Base-by-base conservation (phyloP, 2,888 invertebrate species). In the Archips xylosteana region DNA sequence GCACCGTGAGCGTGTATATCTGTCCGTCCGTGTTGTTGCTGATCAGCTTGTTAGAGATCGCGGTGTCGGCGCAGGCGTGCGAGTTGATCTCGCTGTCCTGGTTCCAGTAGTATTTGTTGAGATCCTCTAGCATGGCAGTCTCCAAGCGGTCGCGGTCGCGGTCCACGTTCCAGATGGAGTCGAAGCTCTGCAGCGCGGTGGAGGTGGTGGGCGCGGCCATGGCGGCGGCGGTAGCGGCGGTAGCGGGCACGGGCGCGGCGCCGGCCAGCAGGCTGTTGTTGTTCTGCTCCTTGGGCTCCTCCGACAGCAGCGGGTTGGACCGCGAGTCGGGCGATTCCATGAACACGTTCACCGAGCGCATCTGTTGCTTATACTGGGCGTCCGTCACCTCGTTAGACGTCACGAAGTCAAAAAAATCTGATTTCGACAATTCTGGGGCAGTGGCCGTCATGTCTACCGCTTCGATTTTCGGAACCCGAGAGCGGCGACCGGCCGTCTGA, bases 371-470 rank as follows among this genome's bases (percentile, higher is more conserved):
- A 87, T 96, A 96, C 85, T 96, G 96, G 64, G 96, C 95, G 89
- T 96, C 96, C 85, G 96, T 96, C 84, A 97, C 95, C 83, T 97
- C 97, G 75, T 97, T 97, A 63, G 97, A 97, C 70, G 97, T 97
- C 77, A 97, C 97, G 92, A 97, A 97, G 93, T 98, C 97, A 93
- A 98, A 98, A 95, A 97, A 97, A 94, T 97, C 97, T 80, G 97
- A 97, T 94, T 97, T 97, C 83, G 97, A 96, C 91, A 97, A 95
- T 94, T 97, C 97, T 92, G 97, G 97, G 91, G 97, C 97, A 88
- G 97, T 96, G 95, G 97, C 97, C 92, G 97, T 97, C 92, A 97
- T 96, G 95, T 97, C 97, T 97, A 97, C 97, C 95, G 95, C 87
- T 92, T 91, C 85, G 83, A 84, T 85, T 76, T 70, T 83, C 57